A percentile compares a stretch with the other conserved stretches of the same genome.
These are phyloP conservation scores for Recurvirostra avosetta DNA, from an alignment of 2,113 vertebrate species.

Conservation along the genomic window DNA sequence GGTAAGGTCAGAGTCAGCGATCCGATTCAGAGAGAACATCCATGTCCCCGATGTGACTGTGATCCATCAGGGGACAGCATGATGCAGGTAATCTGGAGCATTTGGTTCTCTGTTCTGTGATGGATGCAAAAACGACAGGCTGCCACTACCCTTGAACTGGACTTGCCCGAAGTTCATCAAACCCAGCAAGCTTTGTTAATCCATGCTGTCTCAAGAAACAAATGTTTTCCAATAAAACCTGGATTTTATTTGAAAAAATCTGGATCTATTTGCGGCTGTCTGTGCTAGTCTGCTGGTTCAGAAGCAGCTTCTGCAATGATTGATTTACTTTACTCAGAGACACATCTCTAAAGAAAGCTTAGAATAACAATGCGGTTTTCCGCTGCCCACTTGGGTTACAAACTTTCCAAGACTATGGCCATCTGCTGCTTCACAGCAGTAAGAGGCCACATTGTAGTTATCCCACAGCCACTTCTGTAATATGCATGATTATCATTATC, in stretches of 20 bases:
- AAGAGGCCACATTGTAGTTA: not conserved
- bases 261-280: not conserved
- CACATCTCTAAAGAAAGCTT: not conserved
- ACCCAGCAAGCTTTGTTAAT: not conserved
- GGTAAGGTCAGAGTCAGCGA: not conserved
- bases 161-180: not conserved
- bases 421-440: not conserved
- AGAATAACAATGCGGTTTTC: not conserved
- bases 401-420: not conserved
- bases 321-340: not conserved
- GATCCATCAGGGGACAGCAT: accelerated
- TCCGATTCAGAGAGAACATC: not conserved
- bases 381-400: not conserved
- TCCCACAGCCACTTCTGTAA: not conserved
- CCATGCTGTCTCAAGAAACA: not conserved
- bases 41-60: accelerated
- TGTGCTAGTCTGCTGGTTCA: not conserved
- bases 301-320: not conserved
- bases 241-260: not conserved
- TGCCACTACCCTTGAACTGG: not conserved
- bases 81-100: not conserved
- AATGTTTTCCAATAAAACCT: not conserved
- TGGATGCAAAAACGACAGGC: not conserved
- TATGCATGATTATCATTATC: not conserved
- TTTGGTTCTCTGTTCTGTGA: not conserved